Percentiles rank a stretch among this genome's conserved stretches.
phyloP scores from a whole-genome alignment of 2,888 invertebrate species.

The Erebia palarica region DNA sequence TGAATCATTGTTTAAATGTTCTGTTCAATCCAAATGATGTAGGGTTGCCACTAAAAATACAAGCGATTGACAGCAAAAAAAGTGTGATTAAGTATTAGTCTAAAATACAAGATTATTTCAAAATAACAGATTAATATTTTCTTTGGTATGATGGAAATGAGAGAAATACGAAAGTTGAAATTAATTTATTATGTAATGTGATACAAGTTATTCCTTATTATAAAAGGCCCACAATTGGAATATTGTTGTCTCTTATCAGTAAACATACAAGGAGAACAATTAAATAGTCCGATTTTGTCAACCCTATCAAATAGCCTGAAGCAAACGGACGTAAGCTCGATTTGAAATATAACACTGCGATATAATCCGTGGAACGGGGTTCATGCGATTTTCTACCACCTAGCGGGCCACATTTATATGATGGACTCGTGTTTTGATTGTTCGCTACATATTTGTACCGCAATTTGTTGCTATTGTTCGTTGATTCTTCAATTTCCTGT shows the following conservation, averaged over 20 bases:
- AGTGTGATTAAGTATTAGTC: too few relatives aligned
- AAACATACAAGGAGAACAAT: too few relatives aligned
- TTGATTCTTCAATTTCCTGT: conserved; percentile 33
- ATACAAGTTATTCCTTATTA: too few relatives aligned
- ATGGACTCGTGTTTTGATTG: conserved; percentile 28
- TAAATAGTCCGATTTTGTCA: not conserved
- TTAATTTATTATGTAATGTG: too few relatives aligned
- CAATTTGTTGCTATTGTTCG: conserved; percentile 30
- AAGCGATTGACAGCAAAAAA: too few relatives aligned
- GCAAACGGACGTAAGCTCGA: conserved; percentile 43
- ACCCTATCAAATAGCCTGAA: conserved; percentile 15
- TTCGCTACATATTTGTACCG: conserved; percentile 27
- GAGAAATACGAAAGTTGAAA: too few relatives aligned
- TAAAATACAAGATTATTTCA: too few relatives aligned
- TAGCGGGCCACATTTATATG: conserved; percentile 25
- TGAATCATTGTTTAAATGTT: conserved; percentile 22
- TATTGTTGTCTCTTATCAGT: too few relatives aligned
- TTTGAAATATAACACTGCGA: conserved; percentile 41
- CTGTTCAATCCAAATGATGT: conserved; percentile 9
- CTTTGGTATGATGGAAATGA: too few relatives aligned
- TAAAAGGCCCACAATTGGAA: too few relatives aligned
- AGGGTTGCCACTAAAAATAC: conserved; percentile 8
- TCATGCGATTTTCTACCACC: conserved; percentile 20
- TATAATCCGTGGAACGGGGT: conserved; percentile 31
- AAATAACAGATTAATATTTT: too few relatives aligned